Conservation (phyloP, 2,797 vertebrate species). For the Malurus leucopterus region DNA sequence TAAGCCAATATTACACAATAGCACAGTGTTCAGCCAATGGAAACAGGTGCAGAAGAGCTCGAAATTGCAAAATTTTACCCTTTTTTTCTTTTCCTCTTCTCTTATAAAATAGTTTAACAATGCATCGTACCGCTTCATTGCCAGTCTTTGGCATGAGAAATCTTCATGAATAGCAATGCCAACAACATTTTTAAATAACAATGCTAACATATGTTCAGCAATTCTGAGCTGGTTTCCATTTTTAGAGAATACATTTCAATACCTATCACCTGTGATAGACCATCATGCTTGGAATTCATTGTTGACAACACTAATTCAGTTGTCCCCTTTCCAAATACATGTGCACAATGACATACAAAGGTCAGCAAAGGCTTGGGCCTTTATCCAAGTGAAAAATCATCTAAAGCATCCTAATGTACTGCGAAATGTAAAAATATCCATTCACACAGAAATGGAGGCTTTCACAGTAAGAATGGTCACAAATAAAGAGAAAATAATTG, state of each 20-base stretch:
- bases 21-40: background rate
- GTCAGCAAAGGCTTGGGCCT: background rate
- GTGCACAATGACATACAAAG: background rate
- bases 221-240: background rate
- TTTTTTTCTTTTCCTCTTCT: background rate
- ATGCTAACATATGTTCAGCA: constrained; percentile 14
- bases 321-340: background rate
- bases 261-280: background rate
- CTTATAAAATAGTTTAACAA: background rate
- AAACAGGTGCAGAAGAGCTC: background rate
- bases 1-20: background rate
- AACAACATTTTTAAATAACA: constrained; percentile 30
- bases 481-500: background rate
- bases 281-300: background rate
- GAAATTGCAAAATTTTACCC: background rate
- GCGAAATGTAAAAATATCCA: background rate
- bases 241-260: background rate
- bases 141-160: constrained; percentile 1
- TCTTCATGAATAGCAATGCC: constrained; percentile 20
- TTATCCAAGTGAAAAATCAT: background rate
- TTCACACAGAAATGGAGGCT: background rate
- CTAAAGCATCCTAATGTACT: background rate
- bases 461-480: background rate
- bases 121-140: background rate
- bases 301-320: background rate